These are phyloP conservation scores for Gymnobelideus leadbeateri DNA, from an alignment of 2,113 vertebrate genomes.

Conservation along the genomic window DNA sequence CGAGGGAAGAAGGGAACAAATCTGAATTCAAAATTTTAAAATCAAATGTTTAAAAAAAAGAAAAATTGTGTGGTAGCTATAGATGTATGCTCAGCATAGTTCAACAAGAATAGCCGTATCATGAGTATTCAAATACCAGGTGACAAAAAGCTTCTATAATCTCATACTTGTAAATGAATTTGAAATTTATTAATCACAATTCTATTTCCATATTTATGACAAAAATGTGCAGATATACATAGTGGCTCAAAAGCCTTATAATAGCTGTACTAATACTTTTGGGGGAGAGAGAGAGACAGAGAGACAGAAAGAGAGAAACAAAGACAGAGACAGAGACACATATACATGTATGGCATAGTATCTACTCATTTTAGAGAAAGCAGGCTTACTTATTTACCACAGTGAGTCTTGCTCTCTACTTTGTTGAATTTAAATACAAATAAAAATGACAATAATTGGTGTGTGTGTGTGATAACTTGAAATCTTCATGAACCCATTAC, in stretches of 20 bases:
- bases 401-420: background rate
- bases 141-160: background rate
- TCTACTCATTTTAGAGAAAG: background rate
- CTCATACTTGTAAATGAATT: background rate
- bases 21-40: too few relatives aligned
- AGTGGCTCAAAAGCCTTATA: background rate
- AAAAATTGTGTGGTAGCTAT: background rate
- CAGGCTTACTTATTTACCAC: background rate
- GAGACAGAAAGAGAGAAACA: too few relatives aligned
- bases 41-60: too few relatives aligned
- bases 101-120: background rate
- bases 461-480: too few relatives aligned
- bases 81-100: background rate
- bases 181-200: background rate
- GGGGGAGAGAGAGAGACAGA: background rate
- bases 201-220: too few relatives aligned
- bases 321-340: background rate
- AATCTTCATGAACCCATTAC: too few relatives aligned
- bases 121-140: background rate
- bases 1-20: too few relatives aligned
- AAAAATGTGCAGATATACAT: background rate
- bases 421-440: background rate
- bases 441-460: background rate
- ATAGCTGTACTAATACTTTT: background rate
- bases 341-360: background rate